phyloP scores from a whole-genome alignment of 35 echinoderm and acorn worm genomes.

The Amphiura filiformis region DNA sequence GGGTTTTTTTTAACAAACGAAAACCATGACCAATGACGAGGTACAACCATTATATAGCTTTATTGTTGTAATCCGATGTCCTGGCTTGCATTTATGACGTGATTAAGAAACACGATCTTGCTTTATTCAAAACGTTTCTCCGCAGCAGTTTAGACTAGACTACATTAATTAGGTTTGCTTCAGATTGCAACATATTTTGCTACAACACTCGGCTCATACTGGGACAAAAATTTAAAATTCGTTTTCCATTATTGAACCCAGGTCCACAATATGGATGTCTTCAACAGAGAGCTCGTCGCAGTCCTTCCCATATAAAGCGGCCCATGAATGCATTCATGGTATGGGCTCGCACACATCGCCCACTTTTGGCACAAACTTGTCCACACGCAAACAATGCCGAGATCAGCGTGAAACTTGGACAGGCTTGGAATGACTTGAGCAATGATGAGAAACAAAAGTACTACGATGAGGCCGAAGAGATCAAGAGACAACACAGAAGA shows the following conservation, averaged over 20 bases:
- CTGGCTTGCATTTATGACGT: too few species aligned
- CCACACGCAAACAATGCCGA: constrained; percentile 25
- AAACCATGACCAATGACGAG: too few species aligned
- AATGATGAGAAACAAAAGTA: constrained; percentile 30
- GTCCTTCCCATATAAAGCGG: constrained; percentile 12
- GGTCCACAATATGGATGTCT: background rate
- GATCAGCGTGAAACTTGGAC: constrained; percentile 54
- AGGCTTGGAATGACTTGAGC: constrained; percentile 38
- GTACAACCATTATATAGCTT: too few species aligned
- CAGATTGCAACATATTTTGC: too few species aligned
- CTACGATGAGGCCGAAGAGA: constrained; percentile 37
- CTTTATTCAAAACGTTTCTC: too few species aligned
- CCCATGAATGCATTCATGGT: constrained; percentile 74
- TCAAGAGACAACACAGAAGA: constrained; percentile 38
- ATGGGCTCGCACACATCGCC: constrained; percentile 38
- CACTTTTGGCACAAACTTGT: constrained; percentile 24
- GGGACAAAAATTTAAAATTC: too few species aligned
- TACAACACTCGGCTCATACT: too few species aligned
- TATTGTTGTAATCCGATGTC: too few species aligned
- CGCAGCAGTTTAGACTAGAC: too few species aligned
- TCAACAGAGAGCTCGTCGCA: background rate
- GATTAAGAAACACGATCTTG: too few species aligned
- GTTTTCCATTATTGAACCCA: background rate
- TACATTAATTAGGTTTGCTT: too few species aligned
- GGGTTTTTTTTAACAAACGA: too few species aligned